These are phyloP conservation scores for Pygoscelis adeliae DNA, from an alignment of 2,113 vertebrate species.

Conservation along the genomic window DNA sequence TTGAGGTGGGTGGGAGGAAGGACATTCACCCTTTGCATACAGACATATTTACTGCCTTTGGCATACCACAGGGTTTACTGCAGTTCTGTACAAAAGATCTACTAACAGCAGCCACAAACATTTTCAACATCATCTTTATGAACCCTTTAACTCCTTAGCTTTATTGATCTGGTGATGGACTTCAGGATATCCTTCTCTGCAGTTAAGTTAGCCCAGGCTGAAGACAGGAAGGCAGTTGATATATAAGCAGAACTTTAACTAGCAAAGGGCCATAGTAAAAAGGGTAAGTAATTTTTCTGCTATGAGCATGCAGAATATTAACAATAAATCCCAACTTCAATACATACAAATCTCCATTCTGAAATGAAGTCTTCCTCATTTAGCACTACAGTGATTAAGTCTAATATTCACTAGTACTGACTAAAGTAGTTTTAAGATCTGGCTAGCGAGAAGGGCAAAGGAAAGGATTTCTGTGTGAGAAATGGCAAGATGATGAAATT, in stretches of 20 bases:
- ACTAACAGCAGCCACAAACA: not conserved
- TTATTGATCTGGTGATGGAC: not conserved
- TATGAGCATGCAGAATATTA: not conserved
- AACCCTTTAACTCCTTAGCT: not conserved
- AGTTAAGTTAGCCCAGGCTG: not conserved
- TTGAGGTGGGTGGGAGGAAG: not conserved
- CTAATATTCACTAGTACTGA: slow-evolving; percentile 3
- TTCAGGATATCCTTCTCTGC: not conserved
- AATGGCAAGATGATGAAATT: slow-evolving; percentile 22
- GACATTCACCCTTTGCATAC: not conserved
- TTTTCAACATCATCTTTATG: not conserved
- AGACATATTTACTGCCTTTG: not conserved
- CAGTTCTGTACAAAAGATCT: not conserved
- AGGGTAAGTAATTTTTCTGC: not conserved
- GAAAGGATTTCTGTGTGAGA: not conserved
- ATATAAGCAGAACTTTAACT: not conserved
- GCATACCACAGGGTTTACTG: not conserved
- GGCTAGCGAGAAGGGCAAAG: not conserved
- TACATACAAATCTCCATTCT: not conserved
- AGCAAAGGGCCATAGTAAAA: not conserved
- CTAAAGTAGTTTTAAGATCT: slow-evolving; percentile 6
- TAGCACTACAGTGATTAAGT: not conserved
- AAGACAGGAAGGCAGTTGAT: not conserved
- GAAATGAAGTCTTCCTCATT: not conserved
- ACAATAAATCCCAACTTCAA: not conserved